Conservation (phyloP, 2,888 invertebrate genomes). For the Anoplius nigerrimus region DNA sequence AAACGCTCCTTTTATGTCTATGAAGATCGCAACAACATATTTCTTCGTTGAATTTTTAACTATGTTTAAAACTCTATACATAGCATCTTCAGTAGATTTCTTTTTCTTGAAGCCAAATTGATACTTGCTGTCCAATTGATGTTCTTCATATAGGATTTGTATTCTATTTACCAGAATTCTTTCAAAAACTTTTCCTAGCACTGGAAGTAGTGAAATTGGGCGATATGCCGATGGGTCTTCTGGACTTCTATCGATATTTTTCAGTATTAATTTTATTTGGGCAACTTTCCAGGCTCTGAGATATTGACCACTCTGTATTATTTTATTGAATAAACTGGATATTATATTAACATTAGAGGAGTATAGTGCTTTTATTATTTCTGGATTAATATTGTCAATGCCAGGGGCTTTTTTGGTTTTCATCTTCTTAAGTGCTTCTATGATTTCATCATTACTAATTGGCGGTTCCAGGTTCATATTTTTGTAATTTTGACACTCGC, state of each 20-base stretch:
- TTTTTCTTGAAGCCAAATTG: background rate
- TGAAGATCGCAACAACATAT: constrained; percentile 44
- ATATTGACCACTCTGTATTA: constrained; percentile 57
- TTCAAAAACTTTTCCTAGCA: constrained; percentile 54
- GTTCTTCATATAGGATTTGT: background rate
- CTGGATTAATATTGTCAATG: background rate
- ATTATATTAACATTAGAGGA: background rate
- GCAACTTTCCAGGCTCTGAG: constrained; percentile 39
- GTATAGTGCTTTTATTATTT: background rate
- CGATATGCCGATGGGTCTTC: background rate
- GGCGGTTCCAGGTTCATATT: constrained; percentile 3
- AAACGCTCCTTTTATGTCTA: too few species aligned
- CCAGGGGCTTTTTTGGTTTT: background rate
- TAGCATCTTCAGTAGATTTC: background rate
- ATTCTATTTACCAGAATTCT: background rate
- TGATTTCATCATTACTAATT: background rate
- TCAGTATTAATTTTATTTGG: background rate
- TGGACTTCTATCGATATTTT: background rate
- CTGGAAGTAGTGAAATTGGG: constrained; percentile 45
- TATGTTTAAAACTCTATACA: too few species aligned
- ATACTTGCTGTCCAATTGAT: background rate
- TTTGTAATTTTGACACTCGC: background rate
- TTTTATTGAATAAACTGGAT: background rate
- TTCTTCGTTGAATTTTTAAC: too few species aligned
- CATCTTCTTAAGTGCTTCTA: background rate